Evolutionary conservation across 2,113 vertebrate species (phyloP).

Genomic region (Hemiscyllium ocellatum): DNA sequence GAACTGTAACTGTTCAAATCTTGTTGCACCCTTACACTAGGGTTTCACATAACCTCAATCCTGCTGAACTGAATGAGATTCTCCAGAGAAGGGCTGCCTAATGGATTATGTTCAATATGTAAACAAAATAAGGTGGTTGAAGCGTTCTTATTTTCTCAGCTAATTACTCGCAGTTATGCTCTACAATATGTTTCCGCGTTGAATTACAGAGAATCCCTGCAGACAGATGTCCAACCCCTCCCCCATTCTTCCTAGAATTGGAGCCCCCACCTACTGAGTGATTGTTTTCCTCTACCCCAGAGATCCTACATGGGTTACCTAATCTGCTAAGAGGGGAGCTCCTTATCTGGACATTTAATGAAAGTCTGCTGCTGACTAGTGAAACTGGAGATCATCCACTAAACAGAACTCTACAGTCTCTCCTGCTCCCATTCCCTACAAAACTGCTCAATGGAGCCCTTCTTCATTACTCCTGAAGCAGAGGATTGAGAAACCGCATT

Average conservation of each 20-base stretch:
- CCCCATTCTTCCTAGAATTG: background rate
- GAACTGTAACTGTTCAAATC: background rate
- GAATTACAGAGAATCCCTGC: background rate
- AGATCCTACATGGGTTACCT: background rate
- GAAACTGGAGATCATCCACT: background rate
- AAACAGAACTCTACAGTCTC: background rate
- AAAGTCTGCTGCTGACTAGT: background rate
- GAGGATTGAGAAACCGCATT: background rate
- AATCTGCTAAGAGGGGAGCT: background rate
- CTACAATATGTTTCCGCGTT: background rate
- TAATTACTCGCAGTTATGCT: background rate
- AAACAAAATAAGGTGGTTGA: background rate
- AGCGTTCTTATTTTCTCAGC: conserved; percentile 7
- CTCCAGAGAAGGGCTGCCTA: background rate
- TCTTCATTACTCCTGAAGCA: background rate
- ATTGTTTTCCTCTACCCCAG: background rate
- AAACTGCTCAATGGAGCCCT: background rate
- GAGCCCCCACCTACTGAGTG: background rate
- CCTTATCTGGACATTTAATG: background rate
- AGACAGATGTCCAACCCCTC: background rate
- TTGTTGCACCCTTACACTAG: background rate
- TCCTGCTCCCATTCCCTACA: background rate
- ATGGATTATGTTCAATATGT: background rate
- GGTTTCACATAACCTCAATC: background rate
- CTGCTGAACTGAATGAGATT: background rate